phyloP scores from a whole-genome alignment of 2,888 invertebrate species.

The Escarpia spicata region DNA sequence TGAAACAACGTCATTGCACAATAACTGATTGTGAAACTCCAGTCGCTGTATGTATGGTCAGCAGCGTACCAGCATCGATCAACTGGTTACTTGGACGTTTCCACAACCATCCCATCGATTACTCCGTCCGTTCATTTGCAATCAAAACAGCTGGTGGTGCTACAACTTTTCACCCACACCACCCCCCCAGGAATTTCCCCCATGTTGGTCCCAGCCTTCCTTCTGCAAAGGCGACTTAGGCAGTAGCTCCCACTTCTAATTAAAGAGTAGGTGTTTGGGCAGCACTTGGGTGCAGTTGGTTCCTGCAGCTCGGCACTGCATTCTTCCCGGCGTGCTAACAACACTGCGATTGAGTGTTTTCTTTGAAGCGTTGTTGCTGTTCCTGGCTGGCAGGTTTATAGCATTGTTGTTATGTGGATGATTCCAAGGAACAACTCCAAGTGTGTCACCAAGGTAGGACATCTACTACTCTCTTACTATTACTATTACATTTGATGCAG shows the following conservation, averaged over 20 bases:
- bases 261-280: constrained; percentile 16
- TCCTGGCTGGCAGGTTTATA: background rate
- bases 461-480: background rate
- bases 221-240: background rate
- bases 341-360: constrained; percentile 11
- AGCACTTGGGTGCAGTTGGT: constrained; percentile 13
- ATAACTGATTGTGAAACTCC: background rate
- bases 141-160: background rate
- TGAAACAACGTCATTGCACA: background rate
- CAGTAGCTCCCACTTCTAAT: background rate
- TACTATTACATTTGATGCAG: too few relatives aligned
- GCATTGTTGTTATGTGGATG: constrained; percentile 16
- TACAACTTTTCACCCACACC: constrained; percentile 3
- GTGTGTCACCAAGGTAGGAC: background rate
- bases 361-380: background rate
- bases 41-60: background rate
- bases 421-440: background rate
- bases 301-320: background rate
- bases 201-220: constrained; percentile 13
- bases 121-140: background rate
- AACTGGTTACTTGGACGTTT: background rate
- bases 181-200: background rate
- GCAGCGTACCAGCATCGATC: background rate
- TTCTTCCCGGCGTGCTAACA: background rate
- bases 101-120: background rate